phyloP scores from a whole-genome alignment of 2,888 invertebrate species.

The Brachycybe producta region DNA sequence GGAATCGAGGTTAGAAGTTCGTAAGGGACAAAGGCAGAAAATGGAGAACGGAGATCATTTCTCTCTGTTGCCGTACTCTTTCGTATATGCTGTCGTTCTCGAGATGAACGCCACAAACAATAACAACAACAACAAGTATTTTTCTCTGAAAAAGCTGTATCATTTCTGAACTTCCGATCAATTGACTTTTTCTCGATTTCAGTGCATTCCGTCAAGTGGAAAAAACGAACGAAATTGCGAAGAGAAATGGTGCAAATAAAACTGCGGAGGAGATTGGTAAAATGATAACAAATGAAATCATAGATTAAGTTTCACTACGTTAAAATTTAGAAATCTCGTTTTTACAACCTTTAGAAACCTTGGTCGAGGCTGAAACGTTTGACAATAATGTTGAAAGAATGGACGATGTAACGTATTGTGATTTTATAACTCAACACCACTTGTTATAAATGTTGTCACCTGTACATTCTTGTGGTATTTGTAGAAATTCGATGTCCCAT shows the following conservation, averaged over 20 bases:
- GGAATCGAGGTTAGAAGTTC: slow-evolving; percentile 26
- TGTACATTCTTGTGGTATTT: too few species aligned
- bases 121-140: neutral
- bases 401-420: too few species aligned
- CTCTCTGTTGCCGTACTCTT: slow-evolving; percentile 33
- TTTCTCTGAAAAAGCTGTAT: neutral
- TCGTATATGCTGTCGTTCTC: slow-evolving; percentile 29
- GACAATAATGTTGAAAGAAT: too few species aligned
- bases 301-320: neutral
- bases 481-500: too few species aligned
- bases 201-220: neutral
- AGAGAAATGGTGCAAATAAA: neutral
- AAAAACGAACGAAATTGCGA: neutral
- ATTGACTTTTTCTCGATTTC: neutral
- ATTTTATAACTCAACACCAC: too few species aligned
- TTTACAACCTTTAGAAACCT: too few species aligned
- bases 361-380: too few species aligned
- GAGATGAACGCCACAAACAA: too few species aligned
- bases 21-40: slow-evolving; percentile 31
- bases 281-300: neutral
- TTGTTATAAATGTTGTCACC: too few species aligned
- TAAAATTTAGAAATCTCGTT: neutral
- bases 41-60: slow-evolving; percentile 33
- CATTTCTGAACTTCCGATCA: too few species aligned
- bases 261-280: neutral